Conservation (phyloP, 2,113 vertebrate genomes). For the Alligator sinensis region DNA sequence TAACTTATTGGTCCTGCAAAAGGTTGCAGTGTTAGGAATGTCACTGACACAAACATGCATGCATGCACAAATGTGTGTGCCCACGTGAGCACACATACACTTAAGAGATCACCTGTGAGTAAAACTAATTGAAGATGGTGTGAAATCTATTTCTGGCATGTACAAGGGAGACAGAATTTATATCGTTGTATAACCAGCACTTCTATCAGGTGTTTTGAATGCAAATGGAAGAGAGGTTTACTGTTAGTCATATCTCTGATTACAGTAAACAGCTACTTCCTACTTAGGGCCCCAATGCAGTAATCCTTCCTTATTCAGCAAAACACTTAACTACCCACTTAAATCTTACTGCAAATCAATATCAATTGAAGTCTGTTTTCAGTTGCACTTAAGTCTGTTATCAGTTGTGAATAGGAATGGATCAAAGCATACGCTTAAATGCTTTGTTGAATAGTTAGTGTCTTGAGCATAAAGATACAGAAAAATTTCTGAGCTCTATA, state of each 20-base stretch:
- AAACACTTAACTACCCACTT: conserved; percentile 17
- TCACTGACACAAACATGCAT: conserved; percentile 27
- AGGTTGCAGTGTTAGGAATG: conserved; percentile 3
- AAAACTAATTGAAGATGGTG: not conserved
- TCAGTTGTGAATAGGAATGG: conserved; percentile 36
- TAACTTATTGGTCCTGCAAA: conserved; percentile 53
- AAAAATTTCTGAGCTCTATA: conserved; percentile 41
- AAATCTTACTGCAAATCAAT: not conserved
- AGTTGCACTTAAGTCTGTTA: conserved; percentile 31
- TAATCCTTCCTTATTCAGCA: conserved; percentile 13
- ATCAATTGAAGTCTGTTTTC: not conserved
- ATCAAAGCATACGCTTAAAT: conserved; percentile 48
- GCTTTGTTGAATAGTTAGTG: conserved; percentile 61
- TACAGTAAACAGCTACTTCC: not conserved
- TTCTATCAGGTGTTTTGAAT: not conserved
- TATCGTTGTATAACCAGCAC: not conserved
- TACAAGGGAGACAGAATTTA: too few relatives aligned
- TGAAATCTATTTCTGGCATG: not conserved
- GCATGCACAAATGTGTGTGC: not conserved
- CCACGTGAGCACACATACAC: not conserved
- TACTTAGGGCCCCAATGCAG: conserved; percentile 4
- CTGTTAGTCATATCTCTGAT: not conserved
- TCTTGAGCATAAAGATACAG: conserved; percentile 40
- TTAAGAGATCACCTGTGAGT: not conserved
- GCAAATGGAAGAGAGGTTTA: not conserved